Evolutionary conservation across 2,888 invertebrate species (phyloP), one percentile per base, ranked within the genome.

Genomic region (Chirona hameri): DNA sequence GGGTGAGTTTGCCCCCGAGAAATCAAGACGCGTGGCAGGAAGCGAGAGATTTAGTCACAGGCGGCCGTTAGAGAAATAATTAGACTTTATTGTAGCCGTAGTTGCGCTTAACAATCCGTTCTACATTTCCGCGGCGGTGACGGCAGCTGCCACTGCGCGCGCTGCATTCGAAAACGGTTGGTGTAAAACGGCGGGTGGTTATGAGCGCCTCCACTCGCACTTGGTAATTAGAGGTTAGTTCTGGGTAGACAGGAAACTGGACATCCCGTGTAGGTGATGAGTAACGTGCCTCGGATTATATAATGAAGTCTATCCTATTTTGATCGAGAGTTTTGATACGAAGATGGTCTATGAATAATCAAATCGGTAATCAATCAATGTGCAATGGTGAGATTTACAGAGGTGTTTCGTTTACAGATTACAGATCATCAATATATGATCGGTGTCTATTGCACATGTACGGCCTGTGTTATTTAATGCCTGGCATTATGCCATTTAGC

Each of bases 1-100:
- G 52, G 52, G 52, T 3, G 57, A n/a, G n/a, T 65, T 24, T 57
- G 65, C 65, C 65, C 72, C 5, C 29, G 18, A 15, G 31, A 72
- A 72, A 72, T 72, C 72, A 31, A 31, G 31, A 29, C 72, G 27
- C 72, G 72, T 72, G 72, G 72, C 72, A 29, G 72, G 72, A 72
- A 72, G 31, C 4, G 31, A 27, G 18, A 72, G 72, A 72, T 72
- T 72, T 72, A 72, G 14, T 72, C 18, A 31, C 31, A 15, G 31
- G 31, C 31, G 72, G 72, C 72, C 72, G 72, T 72, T 72, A 27
- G 18, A 31, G 72, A 21, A 72, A 31, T 31, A 72, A 72, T 72
- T 72, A 31, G 72, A 72, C 72, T 31, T 72, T 31, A 31, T 27
- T 65, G 72, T 72, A 72, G 72, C 27, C 31, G 72, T 14, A 31